A percentile compares a stretch with the other conserved stretches of the same genome.
These are phyloP conservation scores for Alosa sapidissima DNA, from an alignment of 2,797 vertebrate genomes.

Conservation along the genomic window DNA sequence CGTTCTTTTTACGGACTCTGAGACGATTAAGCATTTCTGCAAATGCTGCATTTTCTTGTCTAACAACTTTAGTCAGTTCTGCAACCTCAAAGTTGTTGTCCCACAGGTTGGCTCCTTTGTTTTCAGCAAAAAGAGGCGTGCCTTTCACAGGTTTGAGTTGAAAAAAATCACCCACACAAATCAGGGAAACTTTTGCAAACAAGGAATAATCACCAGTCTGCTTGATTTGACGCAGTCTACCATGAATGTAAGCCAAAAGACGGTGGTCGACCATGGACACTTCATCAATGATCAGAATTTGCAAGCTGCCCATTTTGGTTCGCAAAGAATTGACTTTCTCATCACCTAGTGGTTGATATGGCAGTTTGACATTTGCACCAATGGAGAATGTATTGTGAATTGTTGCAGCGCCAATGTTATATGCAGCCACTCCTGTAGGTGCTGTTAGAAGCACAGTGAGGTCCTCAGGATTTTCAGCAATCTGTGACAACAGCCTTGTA, in stretches of 20 bases:
- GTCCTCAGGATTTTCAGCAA: not conserved
- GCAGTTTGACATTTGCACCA: not conserved
- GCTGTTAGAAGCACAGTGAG: not conserved
- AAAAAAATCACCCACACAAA: not conserved
- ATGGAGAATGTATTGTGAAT: conserved; percentile 20
- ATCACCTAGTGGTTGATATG: not conserved
- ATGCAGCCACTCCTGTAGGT: conserved; percentile 28
- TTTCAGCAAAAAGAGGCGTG: conserved; percentile 14
- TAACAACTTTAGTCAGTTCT: conserved; percentile 27
- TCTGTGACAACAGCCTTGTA: not conserved
- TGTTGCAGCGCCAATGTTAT: conserved; percentile 27
- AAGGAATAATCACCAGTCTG: conserved; percentile 24
- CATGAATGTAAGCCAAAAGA: conserved; percentile 19
- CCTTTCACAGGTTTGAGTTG: conserved; percentile 15
- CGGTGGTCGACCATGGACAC: conserved; percentile 30
- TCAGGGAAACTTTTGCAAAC: not conserved
- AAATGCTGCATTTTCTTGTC: conserved; percentile 37
- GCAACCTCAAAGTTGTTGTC: conserved; percentile 32
- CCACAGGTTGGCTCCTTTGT: conserved; percentile 33
- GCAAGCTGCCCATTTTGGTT: not conserved
- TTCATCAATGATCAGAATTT: conserved; percentile 36
- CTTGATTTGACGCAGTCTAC: conserved; percentile 29
- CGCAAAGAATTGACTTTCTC: conserved; percentile 29
- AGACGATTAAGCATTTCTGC: conserved; percentile 33
- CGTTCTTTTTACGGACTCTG: not conserved